Base-by-base conservation (phyloP, 2,113 vertebrate species). In the Scalopus aquaticus region DNA sequence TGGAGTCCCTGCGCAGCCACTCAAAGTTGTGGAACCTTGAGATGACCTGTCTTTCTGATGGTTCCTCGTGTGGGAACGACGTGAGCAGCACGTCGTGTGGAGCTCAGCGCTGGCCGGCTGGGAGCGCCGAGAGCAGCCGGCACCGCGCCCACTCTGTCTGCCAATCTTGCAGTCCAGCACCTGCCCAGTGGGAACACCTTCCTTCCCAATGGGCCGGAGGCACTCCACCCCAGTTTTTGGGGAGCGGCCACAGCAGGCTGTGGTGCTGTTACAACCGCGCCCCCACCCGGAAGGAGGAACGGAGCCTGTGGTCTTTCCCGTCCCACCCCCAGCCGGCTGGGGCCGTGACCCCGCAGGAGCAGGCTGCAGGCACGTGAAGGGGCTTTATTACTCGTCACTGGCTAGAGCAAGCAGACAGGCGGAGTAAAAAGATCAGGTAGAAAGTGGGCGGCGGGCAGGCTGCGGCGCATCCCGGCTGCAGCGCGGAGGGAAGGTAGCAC, bases 401-500 rank as follows among this genome's bases (percentile, higher is more conserved):
- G 92, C 96, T 79, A 80, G 64, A 96, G 92, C 84, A 81, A 97
- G 94, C 95, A 93, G 92, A 93, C 90, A 90, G 95, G 94, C 96
- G 93, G 90, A 87, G 93, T 97, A 94, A 96, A 96, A 97, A 96
- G 92, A 73, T 24, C 32, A 49, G 17, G 83, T 77, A 96, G 97
- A 93, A 91, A 96, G 56, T 91, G 96, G 67, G 42, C 46, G 80
- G 82, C n/a, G 19, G 49, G 89, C 60, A 42, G 90, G 83, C 82
- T 65, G 84, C 60, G 65, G 91, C 90, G 7, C 56, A 2, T 4
- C 24, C 51, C 46, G 85, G 95, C 73, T 51, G 15, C 51, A 85
- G 88, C 72, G 1, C 9, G 3, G 58, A 35, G 35, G 80, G 30
- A 49, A 73, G 86, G 87, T 30, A 92, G 96, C 94, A 91, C 94